Evolutionary conservation across 2,113 vertebrate species (phyloP).

Genomic region (Strix uralensis): DNA sequence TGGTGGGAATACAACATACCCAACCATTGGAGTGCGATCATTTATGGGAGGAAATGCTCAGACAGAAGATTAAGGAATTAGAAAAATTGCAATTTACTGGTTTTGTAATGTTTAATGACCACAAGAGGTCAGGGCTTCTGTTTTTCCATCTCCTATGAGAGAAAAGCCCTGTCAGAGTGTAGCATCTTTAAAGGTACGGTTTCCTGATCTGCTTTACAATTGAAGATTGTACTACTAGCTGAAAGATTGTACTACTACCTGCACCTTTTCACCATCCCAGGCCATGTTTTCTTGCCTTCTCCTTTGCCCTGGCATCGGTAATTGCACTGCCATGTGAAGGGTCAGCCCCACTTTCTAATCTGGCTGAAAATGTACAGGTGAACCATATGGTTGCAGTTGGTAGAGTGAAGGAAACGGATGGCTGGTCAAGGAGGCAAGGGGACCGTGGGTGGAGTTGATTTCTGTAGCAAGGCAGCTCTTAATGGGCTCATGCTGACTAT

Average conservation of each 20-base stretch:
- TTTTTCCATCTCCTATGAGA: not conserved
- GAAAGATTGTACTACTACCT: not conserved
- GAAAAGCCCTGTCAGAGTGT: not conserved
- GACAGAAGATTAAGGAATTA: not conserved
- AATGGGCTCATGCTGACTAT: not conserved
- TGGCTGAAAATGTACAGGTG: not conserved
- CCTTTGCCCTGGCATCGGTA: not conserved
- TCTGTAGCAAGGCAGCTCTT: not conserved
- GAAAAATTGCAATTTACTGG: not conserved
- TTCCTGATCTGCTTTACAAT: not conserved
- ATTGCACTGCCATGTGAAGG: not conserved
- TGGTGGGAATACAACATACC: not conserved
- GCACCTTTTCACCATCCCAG: not conserved
- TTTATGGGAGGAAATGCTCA: not conserved
- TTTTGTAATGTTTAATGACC: slow-evolving; percentile 1
- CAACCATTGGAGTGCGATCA: not conserved
- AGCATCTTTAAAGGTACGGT: not conserved
- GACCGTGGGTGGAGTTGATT: accelerated
- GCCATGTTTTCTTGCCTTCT: not conserved
- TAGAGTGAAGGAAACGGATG: not conserved
- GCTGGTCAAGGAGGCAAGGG: not conserved
- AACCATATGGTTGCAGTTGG: not conserved
- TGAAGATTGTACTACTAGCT: not conserved
- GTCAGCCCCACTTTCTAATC: not conserved
- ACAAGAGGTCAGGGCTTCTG: slow-evolving; percentile 40